Conservation (phyloP, 2,797 vertebrate genomes). For the Centroberyx gerrardi region DNA sequence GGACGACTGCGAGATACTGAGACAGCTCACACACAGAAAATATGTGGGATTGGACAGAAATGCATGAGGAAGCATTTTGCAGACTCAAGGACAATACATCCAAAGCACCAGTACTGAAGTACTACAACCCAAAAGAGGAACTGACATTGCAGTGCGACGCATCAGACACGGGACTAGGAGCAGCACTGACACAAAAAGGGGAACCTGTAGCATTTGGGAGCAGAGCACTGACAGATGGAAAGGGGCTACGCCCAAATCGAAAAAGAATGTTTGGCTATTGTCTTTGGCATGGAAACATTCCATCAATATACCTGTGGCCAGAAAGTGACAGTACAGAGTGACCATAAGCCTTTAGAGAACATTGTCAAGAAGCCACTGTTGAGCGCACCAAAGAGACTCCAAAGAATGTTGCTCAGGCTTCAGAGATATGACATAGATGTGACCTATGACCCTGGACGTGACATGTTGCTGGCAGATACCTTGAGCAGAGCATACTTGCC, state of each 20-base stretch:
- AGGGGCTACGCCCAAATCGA: conserved; percentile 15
- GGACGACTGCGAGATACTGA: conserved; percentile 37
- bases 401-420: conserved; percentile 21
- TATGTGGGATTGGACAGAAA: conserved; percentile 26
- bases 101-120: conserved; percentile 28
- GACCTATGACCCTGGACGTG: neutral
- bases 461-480: conserved; percentile 8
- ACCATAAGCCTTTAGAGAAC: conserved; percentile 29
- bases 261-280: conserved; percentile 16
- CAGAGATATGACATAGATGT: conserved; percentile 34
- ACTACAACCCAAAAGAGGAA: conserved; percentile 11
- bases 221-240: neutral
- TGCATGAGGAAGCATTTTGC: neutral
- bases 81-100: conserved; percentile 28
- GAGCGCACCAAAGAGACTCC: conserved; percentile 21
- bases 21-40: conserved; percentile 37
- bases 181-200: neutral
- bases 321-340: neutral
- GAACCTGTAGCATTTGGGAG: neutral
- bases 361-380: conserved; percentile 33
- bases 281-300: conserved; percentile 20
- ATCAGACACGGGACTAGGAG: conserved; percentile 25
- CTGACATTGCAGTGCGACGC: conserved; percentile 40
- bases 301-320: conserved; percentile 23
- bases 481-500: neutral